Evolutionary conservation across 2,888 invertebrate genomes (phyloP), one percentile per base, ranked within the genome.

Genomic region (Andricus curvator): DNA sequence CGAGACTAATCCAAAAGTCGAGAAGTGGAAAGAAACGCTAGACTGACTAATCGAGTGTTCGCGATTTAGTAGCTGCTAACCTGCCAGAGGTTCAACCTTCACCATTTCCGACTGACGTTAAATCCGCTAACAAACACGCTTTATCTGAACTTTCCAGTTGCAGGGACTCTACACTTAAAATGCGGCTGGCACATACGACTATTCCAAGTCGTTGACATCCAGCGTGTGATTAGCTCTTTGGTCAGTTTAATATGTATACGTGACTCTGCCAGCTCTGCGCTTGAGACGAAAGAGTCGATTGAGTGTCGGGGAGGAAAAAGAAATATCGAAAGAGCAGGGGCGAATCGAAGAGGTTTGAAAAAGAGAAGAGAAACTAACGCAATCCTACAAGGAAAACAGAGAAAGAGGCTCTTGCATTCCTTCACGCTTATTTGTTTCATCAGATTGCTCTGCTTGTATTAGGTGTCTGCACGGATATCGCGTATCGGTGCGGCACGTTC

Each of bases 391-490:
- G 84, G 82, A 82, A 85, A 84, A 83, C 79, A 82, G 84, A 84
- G 84, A 83, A 84, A 82, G 82, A 81, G 76, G 85, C 79, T 78
- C 84, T 83, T 83, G 77, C 89, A 92, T 92, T 92, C 91, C 91
- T 89, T 91, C 91, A 90, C 91, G 91, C 89, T 91, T 90, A 91
- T 92, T 91, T 91, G 90, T 92, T 92, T 90, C 91, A 91, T 91
- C 90, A 90, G 90, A 91, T 91, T 90, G 89, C 90, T 88, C 90
- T 88, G 88, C 88, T 91, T 89, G 90, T 90, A 90, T 91, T 89
- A 90, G 90, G 88, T 88, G 88, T 89, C 89, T 87, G 87, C 86
- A 87, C 88, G 86, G 87, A 88, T 89, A 89, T 88, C 88, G 88
- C 88, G 88, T 90, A 87, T 87, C 87, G 82, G 82, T 83, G 84